phyloP scores from a whole-genome alignment of 2,888 invertebrate genomes.

The Celastrina argiolus region DNA sequence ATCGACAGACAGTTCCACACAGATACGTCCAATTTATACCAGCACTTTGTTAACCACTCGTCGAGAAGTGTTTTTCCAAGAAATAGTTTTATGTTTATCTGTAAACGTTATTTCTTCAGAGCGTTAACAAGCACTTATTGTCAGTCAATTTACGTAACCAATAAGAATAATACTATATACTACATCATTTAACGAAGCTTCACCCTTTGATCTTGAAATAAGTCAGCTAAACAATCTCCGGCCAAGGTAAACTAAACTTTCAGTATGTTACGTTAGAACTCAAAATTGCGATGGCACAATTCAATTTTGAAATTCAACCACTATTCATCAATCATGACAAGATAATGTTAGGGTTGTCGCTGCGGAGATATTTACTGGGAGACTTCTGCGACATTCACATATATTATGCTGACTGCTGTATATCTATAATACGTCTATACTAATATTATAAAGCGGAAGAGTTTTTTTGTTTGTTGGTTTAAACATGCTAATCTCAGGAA shows the following conservation, averaged over 20 bases:
- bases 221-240: neutral
- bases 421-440: too few relatives aligned
- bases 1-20: too few relatives aligned
- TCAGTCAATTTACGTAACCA: neutral
- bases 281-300: neutral
- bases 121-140: neutral
- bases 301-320: slow-evolving; percentile 1
- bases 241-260: neutral
- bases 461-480: too few relatives aligned
- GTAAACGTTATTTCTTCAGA: neutral
- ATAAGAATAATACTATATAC: neutral
- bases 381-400: neutral
- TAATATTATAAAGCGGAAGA: too few relatives aligned
- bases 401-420: neutral
- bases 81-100: neutral
- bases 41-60: too few relatives aligned
- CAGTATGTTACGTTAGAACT: neutral
- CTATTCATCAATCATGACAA: slow-evolving; percentile 9
- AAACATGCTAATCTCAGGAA: too few relatives aligned
- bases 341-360: neutral
- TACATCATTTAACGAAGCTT: neutral
- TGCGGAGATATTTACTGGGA: neutral
- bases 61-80: too few relatives aligned
- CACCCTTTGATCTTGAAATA: slow-evolving; percentile 2
- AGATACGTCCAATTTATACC: too few relatives aligned